phyloP scores from a whole-genome alignment of 2,888 invertebrate genomes.

The Andrena camellia region DNA sequence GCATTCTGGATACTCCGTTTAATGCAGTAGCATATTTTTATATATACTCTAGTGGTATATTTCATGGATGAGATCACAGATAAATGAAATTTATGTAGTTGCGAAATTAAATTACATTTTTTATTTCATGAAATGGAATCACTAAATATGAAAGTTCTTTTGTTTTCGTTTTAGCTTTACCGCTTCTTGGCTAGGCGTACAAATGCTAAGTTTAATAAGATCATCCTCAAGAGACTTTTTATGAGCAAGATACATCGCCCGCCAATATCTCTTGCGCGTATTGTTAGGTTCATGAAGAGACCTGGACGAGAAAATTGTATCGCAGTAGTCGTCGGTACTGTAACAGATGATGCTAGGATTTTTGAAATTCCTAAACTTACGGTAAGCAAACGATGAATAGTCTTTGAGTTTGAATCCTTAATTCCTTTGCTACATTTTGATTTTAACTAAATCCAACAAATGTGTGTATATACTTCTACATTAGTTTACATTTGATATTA shows the following conservation, averaged over 20 bases:
- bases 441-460: too few relatives aligned
- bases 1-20: neutral
- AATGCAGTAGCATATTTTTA: neutral
- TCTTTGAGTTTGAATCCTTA: neutral
- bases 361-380: slow-evolving; percentile 96
- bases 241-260: slow-evolving; percentile 99
- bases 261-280: slow-evolving; percentile 95
- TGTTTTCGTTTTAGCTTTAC: slow-evolving; percentile 90
- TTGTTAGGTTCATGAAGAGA: slow-evolving; percentile 95
- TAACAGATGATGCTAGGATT: slow-evolving; percentile 97
- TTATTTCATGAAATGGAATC: neutral
- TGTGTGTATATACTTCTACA: neutral
- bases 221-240: slow-evolving; percentile 96
- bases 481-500: neutral
- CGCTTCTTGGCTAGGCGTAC: slow-evolving; percentile 98
- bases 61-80: too few relatives aligned
- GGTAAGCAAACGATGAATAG: slow-evolving; percentile 83
- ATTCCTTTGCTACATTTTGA: neutral
- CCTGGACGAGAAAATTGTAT: slow-evolving; percentile 94
- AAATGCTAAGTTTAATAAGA: slow-evolving; percentile 97
- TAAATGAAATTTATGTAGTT: neutral
- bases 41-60: too few relatives aligned
- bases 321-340: slow-evolving; percentile 97
- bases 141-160: neutral
- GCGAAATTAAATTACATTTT: neutral